Evolutionary conservation across 1,140 invertebrate species (phyloP), one percentile per base, ranked within the genome.

Genomic region (Aphaenogaster ashmeadi): DNA sequence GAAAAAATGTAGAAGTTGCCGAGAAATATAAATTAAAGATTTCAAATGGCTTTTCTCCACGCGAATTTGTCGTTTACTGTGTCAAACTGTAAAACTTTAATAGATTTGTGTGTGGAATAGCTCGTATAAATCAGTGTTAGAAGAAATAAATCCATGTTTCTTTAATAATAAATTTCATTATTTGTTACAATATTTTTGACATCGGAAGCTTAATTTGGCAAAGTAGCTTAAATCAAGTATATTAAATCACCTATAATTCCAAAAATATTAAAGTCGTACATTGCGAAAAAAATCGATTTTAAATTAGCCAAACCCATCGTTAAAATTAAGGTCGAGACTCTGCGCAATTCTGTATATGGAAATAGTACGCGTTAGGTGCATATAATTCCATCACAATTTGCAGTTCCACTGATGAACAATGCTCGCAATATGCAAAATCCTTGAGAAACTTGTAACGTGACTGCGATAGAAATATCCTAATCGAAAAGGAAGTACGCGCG

Each of bases 381-480:
- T 44, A 36, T 62, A 74, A 74, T 60, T 81, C 13, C 15, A 27
- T 27, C 27, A 27, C 27, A 41, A 56, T 81, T 60, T 38, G 38
- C 47, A 56, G 11, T 66, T 67, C n/a, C n/a, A 27, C 21, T 18
- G 60, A 71, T 71, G 7, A 71, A 58, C 52, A 3, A 83, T 60
- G 27, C 15, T 72, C 9, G 41, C 41, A 27, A 74, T 83, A 58
- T 47, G 21, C 21, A 7, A 7, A 60, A 74, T 74, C 50, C 80
- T 60, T 83, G 54, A 72, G 7, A 47, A 67, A 66, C 41, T 64
- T 2, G 38, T 54, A 21, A 60, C 41, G 36, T 60, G 52, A 83
- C 18, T n/a, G 27, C 41, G 66, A 50, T 74, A 83, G 54, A 47
- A 72, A 83, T 44, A 83, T 72, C 54, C 67, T 74, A 83, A 83